Base-by-base conservation (phyloP, 2,113 vertebrate genomes). In the Mastomys natalensis region DNA sequence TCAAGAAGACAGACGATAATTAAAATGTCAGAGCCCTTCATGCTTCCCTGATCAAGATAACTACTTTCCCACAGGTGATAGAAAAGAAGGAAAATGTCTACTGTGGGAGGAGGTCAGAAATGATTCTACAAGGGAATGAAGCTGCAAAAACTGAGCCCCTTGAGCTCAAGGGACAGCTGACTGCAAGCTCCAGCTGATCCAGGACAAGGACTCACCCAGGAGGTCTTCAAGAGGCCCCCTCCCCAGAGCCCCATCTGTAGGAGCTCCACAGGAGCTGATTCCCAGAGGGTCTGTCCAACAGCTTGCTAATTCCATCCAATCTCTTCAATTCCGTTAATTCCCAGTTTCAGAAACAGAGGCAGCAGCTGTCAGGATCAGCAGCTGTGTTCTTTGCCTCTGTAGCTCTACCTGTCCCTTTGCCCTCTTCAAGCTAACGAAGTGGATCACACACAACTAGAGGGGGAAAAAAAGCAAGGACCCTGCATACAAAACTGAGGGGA, bases 21-120 rank as follows among this genome's bases (percentile, higher is more conserved):
- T 98, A 98, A 98, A 98, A 97, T 98, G 98, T 98, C 98, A 98
- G 93, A 97, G 93, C 84, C 96, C 97, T 98, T 98, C 98, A 98
- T 98, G 98, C 97, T 98, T 97, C 98, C 95, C 96, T 97, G 98
- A 97, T 98, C 98, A 96, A 96, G 97, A 98, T 98, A 98, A 98
- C 98, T 97, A 82, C 97, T 96, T 97, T 97, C 95, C 87, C 91
- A 97, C 94, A 97, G 96, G 96, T 98, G 96, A 97, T 76, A 90
- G 95, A 72, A 89, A 95, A 91, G 94, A 85, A 89, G 76, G 82
- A 95, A 93, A 92, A 62, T 34, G 82, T 91, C 86, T 89, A 43
- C 21, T 58, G 72, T 10, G 31, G 90, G 64, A 93, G 66, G 68
- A 55, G 85, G 62, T n/a, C 51, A 58, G 95, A 19, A 73, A 82